Evolutionary conservation across 2,797 vertebrate species (phyloP).

Genomic region (Astyanax mexicanus): DNA sequence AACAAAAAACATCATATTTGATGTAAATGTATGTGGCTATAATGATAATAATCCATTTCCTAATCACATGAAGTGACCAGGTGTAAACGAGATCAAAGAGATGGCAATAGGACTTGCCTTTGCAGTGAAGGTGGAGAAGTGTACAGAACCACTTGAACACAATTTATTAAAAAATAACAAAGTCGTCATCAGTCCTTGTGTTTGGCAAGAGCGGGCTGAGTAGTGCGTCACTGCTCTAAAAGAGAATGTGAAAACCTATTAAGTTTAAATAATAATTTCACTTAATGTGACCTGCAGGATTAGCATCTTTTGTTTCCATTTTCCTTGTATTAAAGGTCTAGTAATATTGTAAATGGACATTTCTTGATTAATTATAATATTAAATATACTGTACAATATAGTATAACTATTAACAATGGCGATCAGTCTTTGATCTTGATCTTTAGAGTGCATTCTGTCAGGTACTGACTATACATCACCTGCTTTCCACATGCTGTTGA

Average conservation of each 20-base stretch:
- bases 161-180: background rate
- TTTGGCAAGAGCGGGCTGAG: background rate
- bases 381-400: background rate
- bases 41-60: too few species aligned
- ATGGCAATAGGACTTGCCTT: background rate
- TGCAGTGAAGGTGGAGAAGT: background rate
- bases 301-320: background rate
- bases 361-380: background rate
- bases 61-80: constrained; percentile 31
- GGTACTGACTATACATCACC: background rate
- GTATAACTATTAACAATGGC: background rate
- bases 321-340: background rate
- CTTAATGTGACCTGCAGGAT: background rate
- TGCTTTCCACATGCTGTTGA: background rate
- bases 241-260: background rate
- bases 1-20: too few species aligned
- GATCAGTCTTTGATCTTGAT: background rate
- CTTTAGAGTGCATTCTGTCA: background rate
- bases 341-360: background rate
- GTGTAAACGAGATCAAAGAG: too few species aligned
- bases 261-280: background rate
- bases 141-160: background rate
- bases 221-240: background rate
- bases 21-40: too few species aligned
- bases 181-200: background rate